These are phyloP conservation scores for Malthinus flaveolus DNA, from an alignment of 2,888 invertebrate species.

Conservation along the genomic window DNA sequence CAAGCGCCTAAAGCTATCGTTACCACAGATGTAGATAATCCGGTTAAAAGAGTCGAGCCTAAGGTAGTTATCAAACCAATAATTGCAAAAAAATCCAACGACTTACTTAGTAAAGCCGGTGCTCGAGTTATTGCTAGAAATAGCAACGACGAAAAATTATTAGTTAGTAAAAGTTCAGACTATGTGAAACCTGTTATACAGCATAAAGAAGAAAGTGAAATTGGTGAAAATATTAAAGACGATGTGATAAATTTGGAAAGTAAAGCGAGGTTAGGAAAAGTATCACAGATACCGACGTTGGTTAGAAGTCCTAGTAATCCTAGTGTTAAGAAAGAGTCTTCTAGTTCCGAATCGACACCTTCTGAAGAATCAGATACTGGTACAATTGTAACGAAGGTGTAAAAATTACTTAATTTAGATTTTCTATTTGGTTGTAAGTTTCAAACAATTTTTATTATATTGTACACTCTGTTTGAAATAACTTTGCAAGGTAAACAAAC, in stretches of 20 bases:
- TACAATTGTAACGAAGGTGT: slow-evolving; percentile 51
- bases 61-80: slow-evolving; percentile 66
- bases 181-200: neutral
- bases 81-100: slow-evolving; percentile 47
- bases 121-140: slow-evolving; percentile 57
- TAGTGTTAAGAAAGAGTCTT: slow-evolving; percentile 46
- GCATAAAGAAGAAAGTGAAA: slow-evolving; percentile 5
- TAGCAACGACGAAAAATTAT: slow-evolving; percentile 35
- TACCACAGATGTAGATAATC: slow-evolving; percentile 55
- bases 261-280: slow-evolving; percentile 33
- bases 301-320: slow-evolving; percentile 40
- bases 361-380: slow-evolving; percentile 54
- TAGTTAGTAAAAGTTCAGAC: slow-evolving; percentile 19
- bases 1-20: slow-evolving; percentile 56
- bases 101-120: slow-evolving; percentile 48
- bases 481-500: no score
- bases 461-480: no score
- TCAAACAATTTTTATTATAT: no score
- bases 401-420: slow-evolving; percentile 8
- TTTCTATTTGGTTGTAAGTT: no score
- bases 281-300: slow-evolving; percentile 50
- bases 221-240: slow-evolving; percentile 4
- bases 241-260: slow-evolving; percentile 26
- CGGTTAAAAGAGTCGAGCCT: slow-evolving; percentile 57
- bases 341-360: slow-evolving; percentile 62